Evolutionary conservation across 2,113 vertebrate species (phyloP), one percentile per base, ranked within the genome.

Genomic region (Aplodontia rufa): DNA sequence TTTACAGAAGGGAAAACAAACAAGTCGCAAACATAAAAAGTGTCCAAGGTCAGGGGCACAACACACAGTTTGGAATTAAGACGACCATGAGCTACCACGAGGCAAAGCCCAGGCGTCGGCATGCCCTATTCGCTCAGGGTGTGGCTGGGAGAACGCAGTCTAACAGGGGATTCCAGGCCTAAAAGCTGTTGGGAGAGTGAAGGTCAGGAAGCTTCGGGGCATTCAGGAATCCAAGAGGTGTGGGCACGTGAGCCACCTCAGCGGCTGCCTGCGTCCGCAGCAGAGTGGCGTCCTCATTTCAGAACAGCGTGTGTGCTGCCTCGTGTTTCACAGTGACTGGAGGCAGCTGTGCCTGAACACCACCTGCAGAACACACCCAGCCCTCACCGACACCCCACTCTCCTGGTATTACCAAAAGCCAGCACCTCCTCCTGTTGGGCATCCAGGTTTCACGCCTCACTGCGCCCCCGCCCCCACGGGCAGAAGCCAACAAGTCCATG

Each of bases 231-330:
- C 30, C 40, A 1, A 11, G 40, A 53, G 32, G 47, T 26, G 32
- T 14, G 30, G 69, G 42, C 26, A 1, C n/a, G 9, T 4, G 32
- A 60, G 6, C 28, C 51, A 8, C 8, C 40, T 6, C 6, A 7
- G 7, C 0, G 0, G 62, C 42, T 47, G 42, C 3, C 24, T 5
- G 6, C 2, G 37, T 0, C 35, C 6, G 14, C 2, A 35, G 64
- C 7, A 19, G 16, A n/a, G n/a, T n/a, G n/a, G n/a, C n/a, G n/a
- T n/a, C 35, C 8, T 19, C 6, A 68, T 32, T 16, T 19, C 35
- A 19, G 16, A 30, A 12, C 32, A 35, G 71, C 6, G 6, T 47
- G 12, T 11, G 37, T 11, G 55, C 55, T 58, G 55, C 9, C 24
- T 8, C 9, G 9, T 8, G 55, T 58, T 26, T n/a, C 64, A n/a